Percentiles rank a stretch among this genome's conserved stretches.
Conservation (phyloP, 2,888 invertebrate species). For the Andrena hattorfiana region DNA sequence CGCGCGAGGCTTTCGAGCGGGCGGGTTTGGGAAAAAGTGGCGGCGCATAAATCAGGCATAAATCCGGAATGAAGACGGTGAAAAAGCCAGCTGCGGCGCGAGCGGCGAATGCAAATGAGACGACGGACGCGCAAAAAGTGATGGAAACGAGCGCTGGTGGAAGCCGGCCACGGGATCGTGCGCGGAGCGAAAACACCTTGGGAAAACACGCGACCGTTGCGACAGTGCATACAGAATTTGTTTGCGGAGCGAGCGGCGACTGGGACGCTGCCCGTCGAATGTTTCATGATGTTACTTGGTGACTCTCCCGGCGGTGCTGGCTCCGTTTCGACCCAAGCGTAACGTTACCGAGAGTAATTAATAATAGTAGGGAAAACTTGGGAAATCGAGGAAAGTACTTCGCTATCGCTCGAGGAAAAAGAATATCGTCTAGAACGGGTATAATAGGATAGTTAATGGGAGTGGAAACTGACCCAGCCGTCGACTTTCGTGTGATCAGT, state of each 20-base stretch:
- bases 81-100: conserved; percentile 25
- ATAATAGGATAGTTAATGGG: too few relatives aligned
- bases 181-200: conserved; percentile 15
- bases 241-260: conserved; percentile 46
- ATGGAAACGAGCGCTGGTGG: conserved; percentile 44
- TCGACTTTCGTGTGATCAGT: too few relatives aligned
- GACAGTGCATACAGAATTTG: conserved; percentile 58
- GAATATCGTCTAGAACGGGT: too few relatives aligned
- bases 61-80: conserved; percentile 40
- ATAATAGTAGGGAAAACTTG: too few relatives aligned
- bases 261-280: conserved; percentile 21
- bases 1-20: conserved; percentile 2
- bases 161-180: conserved; percentile 16
- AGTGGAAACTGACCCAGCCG: too few relatives aligned
- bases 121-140: conserved; percentile 37
- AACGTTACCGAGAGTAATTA: too few relatives aligned
- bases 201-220: conserved; percentile 42
- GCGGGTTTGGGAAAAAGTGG: conserved; percentile 4
- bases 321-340: not conserved
- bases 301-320: conserved; percentile 12
- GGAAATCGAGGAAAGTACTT: too few relatives aligned
- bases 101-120: conserved; percentile 54
- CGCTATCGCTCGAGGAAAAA: too few relatives aligned
- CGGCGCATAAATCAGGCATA: conserved; percentile 55
- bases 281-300: conserved; percentile 14